Evolutionary conservation across 2,888 invertebrate genomes (phyloP).

Genomic region (Apodemia zela): DNA sequence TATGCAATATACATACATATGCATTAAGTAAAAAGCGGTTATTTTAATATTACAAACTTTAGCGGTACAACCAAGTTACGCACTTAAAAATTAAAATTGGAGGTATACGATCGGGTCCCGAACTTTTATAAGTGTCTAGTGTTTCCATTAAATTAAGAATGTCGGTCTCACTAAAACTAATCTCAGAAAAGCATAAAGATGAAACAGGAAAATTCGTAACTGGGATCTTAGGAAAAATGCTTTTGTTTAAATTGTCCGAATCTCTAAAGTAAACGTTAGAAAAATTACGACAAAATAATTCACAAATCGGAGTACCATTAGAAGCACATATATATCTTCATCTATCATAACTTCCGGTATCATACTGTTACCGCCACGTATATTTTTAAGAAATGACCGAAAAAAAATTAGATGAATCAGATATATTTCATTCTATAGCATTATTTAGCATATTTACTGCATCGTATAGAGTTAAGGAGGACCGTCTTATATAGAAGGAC

Average conservation of each 20-base stretch:
- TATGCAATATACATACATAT: no score
- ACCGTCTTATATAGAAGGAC: no score
- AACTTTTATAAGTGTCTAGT: slow-evolving; percentile 20
- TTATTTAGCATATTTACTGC: not conserved
- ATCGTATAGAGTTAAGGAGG: no score
- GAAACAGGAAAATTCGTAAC: not conserved
- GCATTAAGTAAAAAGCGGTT: no score
- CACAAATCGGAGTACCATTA: not conserved
- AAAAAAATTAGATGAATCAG: not conserved
- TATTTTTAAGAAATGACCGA: slow-evolving; percentile 1
- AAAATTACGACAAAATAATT: not conserved
- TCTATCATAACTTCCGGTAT: not conserved
- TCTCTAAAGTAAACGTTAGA: not conserved
- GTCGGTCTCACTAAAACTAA: slow-evolving; percentile 1
- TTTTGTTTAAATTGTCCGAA: not conserved
- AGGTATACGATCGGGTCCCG: slow-evolving; percentile 23
- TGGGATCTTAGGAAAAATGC: not conserved
- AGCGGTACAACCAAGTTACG: slow-evolving; percentile 19
- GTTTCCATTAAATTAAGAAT: not conserved
- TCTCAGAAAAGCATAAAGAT: not conserved
- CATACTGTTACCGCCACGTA: not conserved
- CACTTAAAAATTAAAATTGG: slow-evolving; percentile 23
- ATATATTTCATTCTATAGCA: slow-evolving; percentile 2
- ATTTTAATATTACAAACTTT: no score
- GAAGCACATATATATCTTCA: not conserved